phyloP scores from a whole-genome alignment of 1,140 invertebrate genomes.

The Parasteatoda tepidariorum region DNA sequence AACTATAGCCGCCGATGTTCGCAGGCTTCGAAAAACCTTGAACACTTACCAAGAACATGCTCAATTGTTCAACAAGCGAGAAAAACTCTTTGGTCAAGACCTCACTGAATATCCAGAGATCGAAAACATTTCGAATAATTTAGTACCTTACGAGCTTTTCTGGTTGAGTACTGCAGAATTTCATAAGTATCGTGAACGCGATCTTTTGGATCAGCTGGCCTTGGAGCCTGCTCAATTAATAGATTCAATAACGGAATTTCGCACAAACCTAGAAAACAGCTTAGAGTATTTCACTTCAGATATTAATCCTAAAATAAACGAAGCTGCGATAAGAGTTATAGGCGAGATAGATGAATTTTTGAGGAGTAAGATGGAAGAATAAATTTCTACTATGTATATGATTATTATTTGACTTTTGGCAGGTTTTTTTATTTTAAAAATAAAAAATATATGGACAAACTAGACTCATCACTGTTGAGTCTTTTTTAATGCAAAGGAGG shows the following conservation, averaged over 20 bases:
- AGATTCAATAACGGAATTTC: conserved; percentile 22
- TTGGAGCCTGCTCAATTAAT: neutral
- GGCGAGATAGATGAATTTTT: conserved; percentile 19
- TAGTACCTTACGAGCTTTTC: conserved; percentile 7
- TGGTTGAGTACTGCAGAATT: conserved; percentile 40
- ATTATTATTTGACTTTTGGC: no score
- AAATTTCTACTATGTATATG: no score
- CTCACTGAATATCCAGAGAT: neutral
- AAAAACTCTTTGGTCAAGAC: conserved; percentile 7
- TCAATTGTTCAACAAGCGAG: conserved; percentile 10
- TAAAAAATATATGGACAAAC: no score
- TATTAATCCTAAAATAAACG: neutral
- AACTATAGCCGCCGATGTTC: neutral
- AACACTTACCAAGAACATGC: neutral
- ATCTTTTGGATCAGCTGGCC: neutral
- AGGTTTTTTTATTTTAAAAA: no score
- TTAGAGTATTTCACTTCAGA: conserved; percentile 6
- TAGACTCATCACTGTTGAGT: no score
- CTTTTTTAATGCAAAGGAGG: no score
- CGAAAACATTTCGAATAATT: neutral
- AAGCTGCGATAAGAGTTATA: neutral
- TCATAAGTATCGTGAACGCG: conserved; percentile 17
- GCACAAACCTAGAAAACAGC: neutral
- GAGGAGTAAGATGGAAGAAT: neutral
- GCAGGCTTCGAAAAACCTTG: conserved; percentile 16